phyloP scores from a whole-genome alignment of 2,797 vertebrate species.

The Scolopax bukidnonensis region DNA sequence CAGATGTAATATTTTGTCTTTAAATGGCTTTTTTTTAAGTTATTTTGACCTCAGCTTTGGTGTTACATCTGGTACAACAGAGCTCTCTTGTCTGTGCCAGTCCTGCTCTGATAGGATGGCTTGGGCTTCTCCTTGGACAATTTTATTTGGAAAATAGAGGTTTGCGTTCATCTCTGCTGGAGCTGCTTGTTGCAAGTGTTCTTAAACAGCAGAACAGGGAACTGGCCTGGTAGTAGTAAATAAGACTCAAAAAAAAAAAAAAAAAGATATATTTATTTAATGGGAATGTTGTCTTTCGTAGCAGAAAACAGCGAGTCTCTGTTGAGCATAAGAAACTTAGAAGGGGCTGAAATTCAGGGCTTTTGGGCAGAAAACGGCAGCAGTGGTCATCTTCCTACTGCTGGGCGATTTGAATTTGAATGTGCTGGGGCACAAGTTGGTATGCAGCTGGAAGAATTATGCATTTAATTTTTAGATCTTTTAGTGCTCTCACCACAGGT shows the following conservation, averaged over 20 bases:
- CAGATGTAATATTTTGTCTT: background rate
- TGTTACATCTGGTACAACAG: background rate
- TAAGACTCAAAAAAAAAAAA: background rate
- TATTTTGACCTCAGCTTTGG: background rate
- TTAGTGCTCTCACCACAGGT: background rate
- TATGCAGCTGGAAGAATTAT: background rate
- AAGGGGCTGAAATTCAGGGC: background rate
- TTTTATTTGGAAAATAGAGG: conserved; percentile 22
- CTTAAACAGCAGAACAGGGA: background rate
- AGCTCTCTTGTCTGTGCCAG: background rate
- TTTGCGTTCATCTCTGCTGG: background rate
- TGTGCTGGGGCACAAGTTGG: background rate
- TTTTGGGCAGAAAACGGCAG: background rate
- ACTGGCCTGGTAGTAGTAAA: background rate
- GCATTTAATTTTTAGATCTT: background rate
- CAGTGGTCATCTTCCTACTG: background rate
- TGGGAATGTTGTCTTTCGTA: background rate
- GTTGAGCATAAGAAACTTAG: background rate
- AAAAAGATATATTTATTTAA: background rate
- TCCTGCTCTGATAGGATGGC: background rate
- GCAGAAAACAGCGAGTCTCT: conserved; percentile 25
- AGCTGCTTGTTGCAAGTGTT: conserved; percentile 7
- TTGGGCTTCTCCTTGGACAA: background rate
- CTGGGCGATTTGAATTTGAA: background rate
- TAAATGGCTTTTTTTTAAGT: background rate